phyloP scores from a whole-genome alignment of 2,113 vertebrate genomes.

The Paramisgurnus dabryanus region DNA sequence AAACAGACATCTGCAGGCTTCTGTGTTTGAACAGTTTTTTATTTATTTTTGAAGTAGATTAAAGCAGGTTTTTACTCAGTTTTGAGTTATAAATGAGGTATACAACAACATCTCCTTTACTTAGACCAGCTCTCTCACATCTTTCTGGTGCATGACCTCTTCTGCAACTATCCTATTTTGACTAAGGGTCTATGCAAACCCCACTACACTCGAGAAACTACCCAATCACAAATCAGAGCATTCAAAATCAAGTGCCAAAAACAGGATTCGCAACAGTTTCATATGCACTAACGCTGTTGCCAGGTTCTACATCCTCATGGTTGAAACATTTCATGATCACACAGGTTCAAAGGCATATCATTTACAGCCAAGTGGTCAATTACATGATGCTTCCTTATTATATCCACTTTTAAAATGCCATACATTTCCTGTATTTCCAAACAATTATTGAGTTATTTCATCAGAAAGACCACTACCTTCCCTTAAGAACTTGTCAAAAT shows the following conservation, averaged over 20 bases:
- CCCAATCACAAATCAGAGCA: constrained; percentile 30
- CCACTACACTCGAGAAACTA: constrained; percentile 30
- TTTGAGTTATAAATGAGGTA: constrained; percentile 97
- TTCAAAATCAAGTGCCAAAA: constrained; percentile 39
- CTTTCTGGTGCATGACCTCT: constrained; percentile 56
- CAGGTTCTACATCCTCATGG: background rate
- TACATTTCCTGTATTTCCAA: background rate
- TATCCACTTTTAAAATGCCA: background rate
- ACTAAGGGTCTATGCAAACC: constrained; percentile 32
- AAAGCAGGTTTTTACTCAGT: constrained; percentile 87
- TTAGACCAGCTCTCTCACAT: constrained; percentile 60
- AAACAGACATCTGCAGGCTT: constrained; percentile 81
- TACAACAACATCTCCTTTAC: constrained; percentile 87
- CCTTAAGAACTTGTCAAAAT: constrained; percentile 25
- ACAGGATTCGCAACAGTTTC: background rate
- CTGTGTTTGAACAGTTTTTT: constrained; percentile 74
- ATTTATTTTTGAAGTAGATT: constrained; percentile 79
- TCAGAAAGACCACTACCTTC: constrained; percentile 11
- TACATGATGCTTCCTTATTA: constrained; percentile 21
- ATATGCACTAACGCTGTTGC: background rate
- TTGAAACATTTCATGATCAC: constrained; percentile 37
- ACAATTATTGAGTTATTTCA: constrained; percentile 5
- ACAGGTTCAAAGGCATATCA: constrained; percentile 38
- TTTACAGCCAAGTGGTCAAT: constrained; percentile 40
- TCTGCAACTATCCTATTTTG: constrained; percentile 44